Base-by-base conservation (phyloP, 2,113 vertebrate species). In the Carassius auratus region DNA sequence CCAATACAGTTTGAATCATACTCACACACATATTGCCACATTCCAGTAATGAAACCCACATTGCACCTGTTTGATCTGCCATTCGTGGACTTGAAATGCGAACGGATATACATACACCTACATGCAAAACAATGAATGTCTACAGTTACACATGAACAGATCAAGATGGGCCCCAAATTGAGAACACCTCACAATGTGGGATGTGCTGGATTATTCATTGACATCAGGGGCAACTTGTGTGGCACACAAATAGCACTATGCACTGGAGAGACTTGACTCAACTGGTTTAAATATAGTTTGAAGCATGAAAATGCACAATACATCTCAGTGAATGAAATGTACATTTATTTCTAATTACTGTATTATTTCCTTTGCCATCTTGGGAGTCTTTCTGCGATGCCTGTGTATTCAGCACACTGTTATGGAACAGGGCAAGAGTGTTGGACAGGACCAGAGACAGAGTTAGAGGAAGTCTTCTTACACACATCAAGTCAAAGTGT, bases 11-110 rank as follows among this genome's bases (percentile, higher is more conserved):
- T 9, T 3, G 9, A 45, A 45, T 8, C 45, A 45, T 45, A 33
- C 64, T 33, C 26, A 1, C 26, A 17, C 26, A 33, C 15, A 48
- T 3, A 12, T 48, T 48, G 45, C 3, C 9, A 2, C 10, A 48
- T 48, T 48, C 62, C 50, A 55, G 21, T 76, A 62, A 84, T 75
- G 82, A 84, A 84, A 84, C 71, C 36, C 82, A 75, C 82, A 84
- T 55, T 9, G 36, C 61, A 81, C 78, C 61, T 66, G 78, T 81
- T 66, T 81, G 78, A 66, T 81, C 78, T 66, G 23, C 38, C 45
- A 1, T 45, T 10, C n/a, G 15, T 48, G 38, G 13, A 33, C 9
- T 26, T 73, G 66, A 30, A 71, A 83, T 12, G 50, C 62, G 57
- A 69, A 64, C 23, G 75, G 78, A 78, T 68, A 61, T 57, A 78